Evolutionary conservation across 1,140 invertebrate species (phyloP).

Genomic region (Teleopsis dalmanni): DNA sequence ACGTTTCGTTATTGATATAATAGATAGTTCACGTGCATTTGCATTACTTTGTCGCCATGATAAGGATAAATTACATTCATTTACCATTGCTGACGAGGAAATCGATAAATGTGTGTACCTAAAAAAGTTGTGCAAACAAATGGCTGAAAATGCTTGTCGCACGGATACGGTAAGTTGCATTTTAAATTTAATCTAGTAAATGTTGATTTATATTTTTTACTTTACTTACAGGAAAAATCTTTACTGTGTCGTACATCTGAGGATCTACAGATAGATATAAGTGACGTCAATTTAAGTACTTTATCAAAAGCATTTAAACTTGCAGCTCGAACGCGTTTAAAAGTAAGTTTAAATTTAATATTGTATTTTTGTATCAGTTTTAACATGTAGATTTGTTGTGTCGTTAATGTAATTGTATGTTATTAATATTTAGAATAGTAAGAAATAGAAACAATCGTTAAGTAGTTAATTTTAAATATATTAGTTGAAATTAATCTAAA

Average conservation of each 20-base stretch:
- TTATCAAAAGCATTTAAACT: constrained; percentile 81
- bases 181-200: no score
- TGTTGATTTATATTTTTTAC: no score
- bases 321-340: constrained; percentile 72
- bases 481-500: no score
- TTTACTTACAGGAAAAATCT: constrained; percentile 40
- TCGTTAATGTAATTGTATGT: neutral
- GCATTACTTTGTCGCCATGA: constrained; percentile 73
- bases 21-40: constrained; percentile 83
- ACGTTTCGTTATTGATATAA: constrained; percentile 77
- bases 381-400: neutral
- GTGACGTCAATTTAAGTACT: constrained; percentile 73
- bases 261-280: constrained; percentile 76
- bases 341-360: constrained; percentile 48
- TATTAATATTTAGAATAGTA: neutral
- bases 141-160: constrained; percentile 79
- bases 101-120: constrained; percentile 74
- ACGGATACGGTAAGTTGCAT: constrained; percentile 63
- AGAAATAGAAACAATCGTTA: no score
- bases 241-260: constrained; percentile 59
- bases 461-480: no score
- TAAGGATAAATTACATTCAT: constrained; percentile 82
- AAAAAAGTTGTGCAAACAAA: constrained; percentile 73
- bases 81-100: constrained; percentile 72
- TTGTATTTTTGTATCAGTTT: neutral